Conservation (phyloP, 2,113 vertebrate species). For the Tor tambroides region DNA sequence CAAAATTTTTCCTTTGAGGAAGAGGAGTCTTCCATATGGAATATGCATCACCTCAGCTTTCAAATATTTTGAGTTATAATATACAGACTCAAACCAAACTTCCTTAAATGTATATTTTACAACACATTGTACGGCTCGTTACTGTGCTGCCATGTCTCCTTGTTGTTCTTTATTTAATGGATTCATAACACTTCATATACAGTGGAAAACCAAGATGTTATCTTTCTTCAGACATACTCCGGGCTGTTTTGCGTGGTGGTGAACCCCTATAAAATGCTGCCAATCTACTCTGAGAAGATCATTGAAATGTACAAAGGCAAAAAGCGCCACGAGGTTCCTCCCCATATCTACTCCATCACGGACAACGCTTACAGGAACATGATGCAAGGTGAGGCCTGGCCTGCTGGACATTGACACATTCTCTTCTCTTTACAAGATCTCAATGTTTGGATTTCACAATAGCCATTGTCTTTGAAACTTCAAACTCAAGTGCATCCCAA, state of each 20-base stretch:
- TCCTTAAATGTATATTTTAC: not conserved
- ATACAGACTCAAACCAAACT: not conserved
- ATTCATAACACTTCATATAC: slow-evolving; percentile 22
- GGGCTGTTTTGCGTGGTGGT: slow-evolving; percentile 97
- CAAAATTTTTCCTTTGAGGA: not conserved
- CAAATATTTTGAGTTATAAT: slow-evolving; percentile 9
- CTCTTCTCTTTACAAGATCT: not conserved
- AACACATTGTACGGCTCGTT: not conserved
- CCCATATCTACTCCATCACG: slow-evolving; percentile 95
- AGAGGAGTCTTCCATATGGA: slow-evolving; percentile 1
- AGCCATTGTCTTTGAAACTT: not conserved
- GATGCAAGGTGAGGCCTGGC: slow-evolving; percentile 85
- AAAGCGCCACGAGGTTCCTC: slow-evolving; percentile 95
- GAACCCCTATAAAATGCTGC: slow-evolving; percentile 96
- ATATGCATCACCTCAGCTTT: not conserved
- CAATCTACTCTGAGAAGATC: slow-evolving; percentile 96
- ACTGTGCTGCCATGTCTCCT: not conserved
- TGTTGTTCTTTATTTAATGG: not conserved
- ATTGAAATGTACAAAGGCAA: slow-evolving; percentile 98
- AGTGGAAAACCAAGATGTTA: not conserved
- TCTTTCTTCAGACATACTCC: slow-evolving; percentile 86
- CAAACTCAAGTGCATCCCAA: not conserved
- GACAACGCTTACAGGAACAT: slow-evolving; percentile 98
- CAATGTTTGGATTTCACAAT: not conserved
- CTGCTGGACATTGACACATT: slow-evolving; percentile 1